Evolutionary conservation across 2,888 invertebrate genomes (phyloP).

Genomic region (Mamestra brassicae): DNA sequence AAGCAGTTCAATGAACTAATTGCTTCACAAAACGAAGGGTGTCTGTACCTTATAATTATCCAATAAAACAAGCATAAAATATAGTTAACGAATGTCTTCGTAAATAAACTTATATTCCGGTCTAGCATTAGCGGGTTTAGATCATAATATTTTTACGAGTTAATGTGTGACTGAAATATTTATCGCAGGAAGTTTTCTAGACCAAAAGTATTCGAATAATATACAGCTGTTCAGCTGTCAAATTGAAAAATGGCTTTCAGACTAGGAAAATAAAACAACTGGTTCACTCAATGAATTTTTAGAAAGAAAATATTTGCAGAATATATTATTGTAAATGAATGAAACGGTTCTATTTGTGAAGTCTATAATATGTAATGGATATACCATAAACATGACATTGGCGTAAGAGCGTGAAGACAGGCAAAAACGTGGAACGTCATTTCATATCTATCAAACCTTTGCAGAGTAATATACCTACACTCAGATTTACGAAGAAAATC

Average conservation of each 20-base stretch:
- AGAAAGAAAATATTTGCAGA: not conserved
- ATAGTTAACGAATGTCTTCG: not conserved
- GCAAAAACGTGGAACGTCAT: not conserved
- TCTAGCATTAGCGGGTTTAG: not conserved
- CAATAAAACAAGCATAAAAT: slow-evolving; percentile 1
- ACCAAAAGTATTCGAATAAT: slow-evolving; percentile 19
- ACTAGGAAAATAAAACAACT: slow-evolving; percentile 31
- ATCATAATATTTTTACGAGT: slow-evolving; percentile 33
- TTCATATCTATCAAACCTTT: too few species aligned
- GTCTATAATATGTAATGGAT: too few species aligned
- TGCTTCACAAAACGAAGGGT: not conserved
- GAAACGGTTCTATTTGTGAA: not conserved
- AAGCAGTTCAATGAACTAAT: not conserved
- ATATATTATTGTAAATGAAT: not conserved
- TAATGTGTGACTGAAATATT: slow-evolving; percentile 21
- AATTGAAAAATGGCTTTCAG: slow-evolving; percentile 33
- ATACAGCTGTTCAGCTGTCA: slow-evolving; percentile 40
- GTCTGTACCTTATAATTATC: slow-evolving; percentile 10
- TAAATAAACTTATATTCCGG: slow-evolving; percentile 30
- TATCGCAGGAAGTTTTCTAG: slow-evolving; percentile 50
- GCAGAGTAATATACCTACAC: not conserved
- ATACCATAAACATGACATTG: not conserved
- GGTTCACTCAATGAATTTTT: slow-evolving; percentile 6
- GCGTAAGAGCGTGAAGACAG: not conserved
- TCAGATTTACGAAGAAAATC: not conserved